phyloP scores from a whole-genome alignment of 2,113 vertebrate genomes.

The Pungitius pungitius region DNA sequence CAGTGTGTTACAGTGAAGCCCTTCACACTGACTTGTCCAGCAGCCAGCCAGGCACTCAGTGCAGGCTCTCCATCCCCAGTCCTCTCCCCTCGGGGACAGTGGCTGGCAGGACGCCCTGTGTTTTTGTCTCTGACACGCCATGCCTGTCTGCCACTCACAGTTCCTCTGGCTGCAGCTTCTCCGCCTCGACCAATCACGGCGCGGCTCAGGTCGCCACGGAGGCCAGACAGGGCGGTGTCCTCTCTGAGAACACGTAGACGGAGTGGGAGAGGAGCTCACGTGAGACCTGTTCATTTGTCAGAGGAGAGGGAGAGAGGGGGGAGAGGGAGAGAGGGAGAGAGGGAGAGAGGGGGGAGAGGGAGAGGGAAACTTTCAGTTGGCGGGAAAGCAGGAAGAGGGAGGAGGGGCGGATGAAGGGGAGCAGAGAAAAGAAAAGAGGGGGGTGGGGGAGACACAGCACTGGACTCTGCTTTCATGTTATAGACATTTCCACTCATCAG shows the following conservation, averaged over 20 bases:
- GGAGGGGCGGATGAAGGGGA: conserved; percentile 22
- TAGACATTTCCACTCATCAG: conserved; percentile 71
- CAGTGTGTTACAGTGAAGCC: conserved; percentile 29
- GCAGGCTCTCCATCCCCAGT: conserved; percentile 43
- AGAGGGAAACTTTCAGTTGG: conserved; percentile 52
- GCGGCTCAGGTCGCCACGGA: conserved; percentile 32
- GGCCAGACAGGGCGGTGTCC: conserved; percentile 72
- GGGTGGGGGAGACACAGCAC: conserved; percentile 18
- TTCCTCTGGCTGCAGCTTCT: conserved; percentile 34
- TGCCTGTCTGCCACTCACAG: conserved; percentile 57
- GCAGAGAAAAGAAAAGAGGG: conserved; percentile 3
- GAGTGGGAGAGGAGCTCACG: conserved; percentile 61
- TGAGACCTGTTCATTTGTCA: conserved; percentile 68
- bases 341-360: conserved; percentile 32
- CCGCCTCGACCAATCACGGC: conserved; percentile 46
- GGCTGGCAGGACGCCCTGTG: conserved; percentile 69
- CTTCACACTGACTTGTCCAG: conserved; percentile 46
- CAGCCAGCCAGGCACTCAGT: conserved; percentile 54
- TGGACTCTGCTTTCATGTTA: conserved; percentile 47
- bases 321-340: conserved; percentile 18
- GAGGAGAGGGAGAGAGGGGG: conserved; percentile 38
- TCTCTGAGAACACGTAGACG: conserved; percentile 25
- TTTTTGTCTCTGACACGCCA: conserved; percentile 73
- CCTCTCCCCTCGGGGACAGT: conserved; percentile 60
- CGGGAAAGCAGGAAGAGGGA: conserved; percentile 51